Base-by-base conservation (phyloP, 1,140 invertebrate species). In the Drosophila suzukii region DNA sequence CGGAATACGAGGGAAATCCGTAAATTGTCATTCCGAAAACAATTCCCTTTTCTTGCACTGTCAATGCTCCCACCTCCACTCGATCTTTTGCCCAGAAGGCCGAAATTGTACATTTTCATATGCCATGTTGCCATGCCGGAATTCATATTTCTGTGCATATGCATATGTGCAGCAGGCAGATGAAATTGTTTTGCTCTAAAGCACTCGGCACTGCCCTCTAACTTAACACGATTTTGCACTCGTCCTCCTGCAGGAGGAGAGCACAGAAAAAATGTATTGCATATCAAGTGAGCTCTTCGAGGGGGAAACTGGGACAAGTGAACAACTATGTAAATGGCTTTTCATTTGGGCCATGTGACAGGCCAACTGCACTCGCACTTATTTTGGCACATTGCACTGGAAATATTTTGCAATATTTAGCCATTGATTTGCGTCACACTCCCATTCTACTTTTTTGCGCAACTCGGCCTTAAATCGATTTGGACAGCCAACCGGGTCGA, bases 141-240 rank as follows among this genome's bases (percentile, higher is more conserved):
- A 76, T 80, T 84, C 81, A 80, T 84, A 84, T 79, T 84, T 83
- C 44, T 70, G 75, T 47, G 20, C 43, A 72, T 72, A 72, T 72
- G 68, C 75, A 68, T 79, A 68, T 79, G 61, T 58, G 66, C 36
- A 50, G 11, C 51, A 41, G 47, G 17, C 70, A 44, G 66, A 60
- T 56, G 56, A 43, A 73, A 54, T 75, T 67, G 62, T 77, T 57
- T 50, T 72, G 44, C 38, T 36, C 36, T 15, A 58, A 15, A 44
- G 44, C 56, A 56, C 27, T 36, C 65, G n/a, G 13, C 13, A 46
- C 43, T 58, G 53, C 46, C 63, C 72, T 63, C 61, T 61, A 85
- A 80, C 65, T 79, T 76, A 85, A 84, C 81, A 84, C 81, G 81
- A 76, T 80, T 85, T 84, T 77, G 66, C 81, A 84, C 81, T 85